Percentiles rank a stretch among this genome's conserved stretches.
Conservation (phyloP, 1,140 invertebrate species). For the Scaptomyza graminum region DNA sequence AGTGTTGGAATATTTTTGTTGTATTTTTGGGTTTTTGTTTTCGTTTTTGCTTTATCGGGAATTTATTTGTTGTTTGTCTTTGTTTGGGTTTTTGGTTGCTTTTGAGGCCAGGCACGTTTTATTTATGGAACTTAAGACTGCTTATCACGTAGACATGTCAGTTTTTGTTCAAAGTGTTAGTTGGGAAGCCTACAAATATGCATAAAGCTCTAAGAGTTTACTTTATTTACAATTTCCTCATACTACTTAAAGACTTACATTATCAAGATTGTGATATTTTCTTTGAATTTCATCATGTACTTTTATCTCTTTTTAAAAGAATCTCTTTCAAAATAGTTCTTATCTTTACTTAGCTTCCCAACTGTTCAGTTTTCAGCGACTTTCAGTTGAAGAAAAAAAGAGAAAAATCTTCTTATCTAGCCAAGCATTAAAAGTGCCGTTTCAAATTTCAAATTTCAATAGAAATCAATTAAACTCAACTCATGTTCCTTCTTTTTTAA, state of each 20-base stretch:
- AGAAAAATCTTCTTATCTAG: constrained; percentile 17
- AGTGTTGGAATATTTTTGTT: constrained; percentile 7
- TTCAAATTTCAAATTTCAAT: constrained; percentile 80
- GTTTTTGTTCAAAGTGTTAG: constrained; percentile 8
- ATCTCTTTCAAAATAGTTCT: constrained; percentile 4
- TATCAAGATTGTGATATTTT: constrained; percentile 4
- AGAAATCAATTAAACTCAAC: constrained; percentile 74
- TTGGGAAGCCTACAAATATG: constrained; percentile 7
- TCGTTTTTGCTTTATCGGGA: constrained; percentile 55
- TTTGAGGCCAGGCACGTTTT: constrained; percentile 66
- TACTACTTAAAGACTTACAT: background rate
- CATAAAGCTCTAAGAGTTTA: constrained; percentile 19
- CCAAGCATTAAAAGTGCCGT: constrained; percentile 66
- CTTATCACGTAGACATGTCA: constrained; percentile 66
- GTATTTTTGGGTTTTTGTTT: constrained; percentile 31
- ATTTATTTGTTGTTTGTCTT: constrained; percentile 60
- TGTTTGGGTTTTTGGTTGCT: constrained; percentile 22
- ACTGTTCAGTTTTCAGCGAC: constrained; percentile 1
- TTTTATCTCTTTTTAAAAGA: background rate
- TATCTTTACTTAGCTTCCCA: background rate
- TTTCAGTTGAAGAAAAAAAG: constrained; percentile 14
- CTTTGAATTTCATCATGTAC: background rate
- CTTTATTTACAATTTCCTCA: background rate
- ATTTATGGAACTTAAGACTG: constrained; percentile 60
- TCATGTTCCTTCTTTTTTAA: constrained; percentile 42